Evolutionary conservation across 2,113 vertebrate genomes (phyloP).

Genomic region (Nothobranchius kuhntae): DNA sequence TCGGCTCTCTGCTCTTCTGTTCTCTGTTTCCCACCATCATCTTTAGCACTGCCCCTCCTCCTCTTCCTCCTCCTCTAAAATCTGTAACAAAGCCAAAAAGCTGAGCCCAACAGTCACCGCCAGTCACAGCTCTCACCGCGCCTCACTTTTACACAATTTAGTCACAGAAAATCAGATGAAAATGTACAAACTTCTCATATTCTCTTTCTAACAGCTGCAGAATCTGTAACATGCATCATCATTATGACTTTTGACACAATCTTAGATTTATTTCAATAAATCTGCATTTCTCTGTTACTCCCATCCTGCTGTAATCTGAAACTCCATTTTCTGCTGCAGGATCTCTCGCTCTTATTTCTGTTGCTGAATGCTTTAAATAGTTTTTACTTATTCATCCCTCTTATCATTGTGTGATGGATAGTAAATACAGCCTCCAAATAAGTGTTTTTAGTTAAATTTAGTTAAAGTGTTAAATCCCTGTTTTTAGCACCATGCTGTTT

Average conservation of each 20-base stretch:
- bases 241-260: background rate
- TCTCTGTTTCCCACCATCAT: slow-evolving; percentile 26
- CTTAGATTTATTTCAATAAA: background rate
- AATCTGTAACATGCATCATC: background rate
- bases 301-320: slow-evolving; percentile 6
- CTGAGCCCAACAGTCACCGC: slow-evolving; percentile 55
- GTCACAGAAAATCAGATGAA: background rate
- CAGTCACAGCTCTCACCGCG: slow-evolving; percentile 47
- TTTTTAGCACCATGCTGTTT: background rate
- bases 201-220: background rate
- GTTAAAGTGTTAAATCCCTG: too few species aligned
- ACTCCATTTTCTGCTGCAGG: background rate
- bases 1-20: slow-evolving; percentile 3
- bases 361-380: background rate
- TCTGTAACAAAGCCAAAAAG: slow-evolving; percentile 49
- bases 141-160: background rate
- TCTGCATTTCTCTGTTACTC: background rate
- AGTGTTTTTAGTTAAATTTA: too few species aligned
- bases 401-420: background rate
- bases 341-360: background rate
- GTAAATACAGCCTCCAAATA: background rate
- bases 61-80: slow-evolving; percentile 23
- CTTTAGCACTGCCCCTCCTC: background rate
- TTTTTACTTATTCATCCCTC: background rate
- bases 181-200: accelerated